phyloP scores from a whole-genome alignment of 2,888 invertebrate genomes.

The Troides helena region DNA sequence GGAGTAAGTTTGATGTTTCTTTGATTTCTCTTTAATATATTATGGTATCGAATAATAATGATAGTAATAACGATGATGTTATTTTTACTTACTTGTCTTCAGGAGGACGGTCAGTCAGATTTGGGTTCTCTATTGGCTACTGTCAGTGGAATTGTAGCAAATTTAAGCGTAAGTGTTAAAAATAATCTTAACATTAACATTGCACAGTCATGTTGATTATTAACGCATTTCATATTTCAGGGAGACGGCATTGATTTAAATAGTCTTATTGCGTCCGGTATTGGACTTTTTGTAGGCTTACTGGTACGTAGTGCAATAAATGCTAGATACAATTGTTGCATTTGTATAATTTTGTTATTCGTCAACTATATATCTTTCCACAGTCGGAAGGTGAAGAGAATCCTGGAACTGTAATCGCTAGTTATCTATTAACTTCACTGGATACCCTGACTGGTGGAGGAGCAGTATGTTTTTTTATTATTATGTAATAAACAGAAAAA shows the following conservation, averaged over 20 bases:
- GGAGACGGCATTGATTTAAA: conserved; percentile 74
- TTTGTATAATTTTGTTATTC: neutral
- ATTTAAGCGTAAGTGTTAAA: conserved; percentile 67
- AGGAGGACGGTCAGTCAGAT: conserved; percentile 74
- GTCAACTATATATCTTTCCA: conserved; percentile 29
- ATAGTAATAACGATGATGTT: neutral
- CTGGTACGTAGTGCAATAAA: conserved; percentile 50
- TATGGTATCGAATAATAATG: conserved; percentile 1
- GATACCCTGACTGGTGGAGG: conserved; percentile 74
- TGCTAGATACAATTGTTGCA: neutral
- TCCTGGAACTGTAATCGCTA: conserved; percentile 67
- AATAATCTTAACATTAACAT: neutral
- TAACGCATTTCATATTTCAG: conserved; percentile 43
- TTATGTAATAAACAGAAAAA: neutral
- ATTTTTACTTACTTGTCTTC: conserved; percentile 10
- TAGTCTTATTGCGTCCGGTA: conserved; percentile 62
- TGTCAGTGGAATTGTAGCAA: conserved; percentile 69
- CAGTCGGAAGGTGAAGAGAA: conserved; percentile 72
- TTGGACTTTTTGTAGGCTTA: conserved; percentile 70
- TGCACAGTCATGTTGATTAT: neutral
- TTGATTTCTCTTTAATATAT: neutral
- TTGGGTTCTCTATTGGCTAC: conserved; percentile 67
- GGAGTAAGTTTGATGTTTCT: conserved; percentile 52
- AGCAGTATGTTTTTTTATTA: conserved; percentile 55
- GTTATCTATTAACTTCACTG: conserved; percentile 67